Base-by-base conservation (phyloP, 1,140 invertebrate species). In the Conus betulinus region DNA sequence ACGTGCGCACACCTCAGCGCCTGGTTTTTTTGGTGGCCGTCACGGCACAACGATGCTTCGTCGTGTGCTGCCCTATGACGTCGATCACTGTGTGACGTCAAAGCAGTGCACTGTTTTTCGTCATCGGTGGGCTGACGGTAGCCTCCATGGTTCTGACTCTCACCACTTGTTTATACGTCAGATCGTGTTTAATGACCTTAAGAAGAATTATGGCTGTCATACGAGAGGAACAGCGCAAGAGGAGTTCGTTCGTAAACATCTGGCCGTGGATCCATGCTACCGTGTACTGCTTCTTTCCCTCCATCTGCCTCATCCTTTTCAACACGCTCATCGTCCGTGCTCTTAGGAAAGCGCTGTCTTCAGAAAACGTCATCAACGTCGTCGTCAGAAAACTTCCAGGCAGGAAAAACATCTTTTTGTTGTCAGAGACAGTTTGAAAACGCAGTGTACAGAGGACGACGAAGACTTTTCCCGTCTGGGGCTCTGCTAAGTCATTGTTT, bases 211-310 rank as follows among this genome's bases (percentile, higher is more conserved):
- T 20, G 60, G 23, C 17, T 89, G 88, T 57, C 27, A 60, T 4
- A 67, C 88, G 15, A 15, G 13, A 11, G 63, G 20, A 53, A 25
- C 5, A 7, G 27, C 15, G 15, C 79, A 53, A 2, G 79, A 81
- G 55, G 51, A 60, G 20, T 89, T 89, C 60, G 51, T 79, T 3
- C 11, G 25, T 10, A 7, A n/a, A 57, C 5, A 52, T 60, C 82
- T 89, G 88, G 88, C 88, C 84, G 0, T 89, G 84, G 88, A 76
- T 89, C 5, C 84, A 89, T 57, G 84, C 88, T n/a, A n/a, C 76
- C 15, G 74, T 85, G 53, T 89, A 89, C 84, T 81, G 88, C 39
- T 86, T 89, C 39, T 10, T 86, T 27, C 88, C 88, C 6, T 53
- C 84, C n/a, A 5, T 52, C 55, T 81, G n/a, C n/a, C 88, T 89